Evolutionary conservation across 92 coral and sea anemone species (phyloP).

Genomic region (Palythoa caribaeorum): DNA sequence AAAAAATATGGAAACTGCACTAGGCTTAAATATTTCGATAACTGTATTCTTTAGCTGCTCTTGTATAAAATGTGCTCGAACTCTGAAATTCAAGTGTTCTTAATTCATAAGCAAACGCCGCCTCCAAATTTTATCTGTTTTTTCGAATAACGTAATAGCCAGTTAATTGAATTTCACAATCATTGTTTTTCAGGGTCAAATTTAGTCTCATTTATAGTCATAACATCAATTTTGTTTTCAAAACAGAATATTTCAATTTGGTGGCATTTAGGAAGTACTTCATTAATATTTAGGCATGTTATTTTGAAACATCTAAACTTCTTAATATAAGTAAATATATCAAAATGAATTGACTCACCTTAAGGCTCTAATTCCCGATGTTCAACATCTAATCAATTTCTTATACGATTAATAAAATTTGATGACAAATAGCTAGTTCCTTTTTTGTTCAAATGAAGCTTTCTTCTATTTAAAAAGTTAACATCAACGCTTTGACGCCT

Average conservation of each 20-base stretch:
- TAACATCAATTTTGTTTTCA: not conserved
- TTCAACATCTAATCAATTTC: not conserved
- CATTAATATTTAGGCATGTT: not conserved
- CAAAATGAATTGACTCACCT: slow-evolving; percentile 16
- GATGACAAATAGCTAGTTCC: not conserved
- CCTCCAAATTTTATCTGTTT: slow-evolving; percentile 6
- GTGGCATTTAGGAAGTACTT: not conserved
- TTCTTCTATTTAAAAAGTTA: slow-evolving; percentile 1
- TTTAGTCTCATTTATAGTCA: slow-evolving; percentile 20
- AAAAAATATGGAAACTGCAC: not conserved
- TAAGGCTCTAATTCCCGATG: slow-evolving; percentile 1
- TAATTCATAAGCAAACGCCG: not conserved
- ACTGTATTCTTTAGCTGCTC: not conserved
- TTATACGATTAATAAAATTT: not conserved
- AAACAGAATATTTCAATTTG: not conserved
- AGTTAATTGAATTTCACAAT: not conserved
- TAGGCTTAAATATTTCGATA: not conserved
- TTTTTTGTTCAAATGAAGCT: slow-evolving; percentile 20
- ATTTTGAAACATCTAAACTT: not conserved
- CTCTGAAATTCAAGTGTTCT: not conserved
- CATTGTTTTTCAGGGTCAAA: not conserved
- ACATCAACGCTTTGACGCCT: slow-evolving; percentile 4
- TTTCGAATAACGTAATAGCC: not conserved
- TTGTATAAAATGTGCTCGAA: not conserved
- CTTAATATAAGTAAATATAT: not conserved